A percentile compares a stretch with the other conserved stretches of the same genome.
Evolutionary conservation across 2,888 invertebrate species (phyloP).

Genomic region (Itoplectis maculator): DNA sequence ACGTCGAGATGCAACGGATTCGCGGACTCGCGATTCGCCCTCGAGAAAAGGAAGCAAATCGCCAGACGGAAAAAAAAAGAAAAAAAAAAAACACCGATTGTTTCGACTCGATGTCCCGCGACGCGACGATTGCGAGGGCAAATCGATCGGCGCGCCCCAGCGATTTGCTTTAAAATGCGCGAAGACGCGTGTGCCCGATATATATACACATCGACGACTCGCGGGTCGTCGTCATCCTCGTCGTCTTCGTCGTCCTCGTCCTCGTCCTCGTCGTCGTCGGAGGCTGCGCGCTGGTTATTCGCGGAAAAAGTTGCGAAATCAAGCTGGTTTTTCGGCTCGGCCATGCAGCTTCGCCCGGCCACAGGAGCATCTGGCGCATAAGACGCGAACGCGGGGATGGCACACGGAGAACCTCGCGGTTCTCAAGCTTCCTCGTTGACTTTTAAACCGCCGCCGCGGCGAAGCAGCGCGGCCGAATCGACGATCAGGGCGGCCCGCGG

Average conservation of each 20-base stretch:
- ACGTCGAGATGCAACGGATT: constrained; percentile 42
- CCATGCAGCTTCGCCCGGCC: constrained; percentile 38
- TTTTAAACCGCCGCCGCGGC: constrained; percentile 75
- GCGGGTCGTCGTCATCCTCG: no score
- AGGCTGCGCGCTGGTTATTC: constrained; percentile 52
- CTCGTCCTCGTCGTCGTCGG: not conserved
- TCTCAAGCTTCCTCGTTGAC: constrained; percentile 73
- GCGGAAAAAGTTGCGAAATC: constrained; percentile 73
- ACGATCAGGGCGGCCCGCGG: no score
- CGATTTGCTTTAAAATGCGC: not conserved
- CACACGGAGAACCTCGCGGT: constrained; percentile 49
- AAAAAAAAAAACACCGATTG: constrained; percentile 57
- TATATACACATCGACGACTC: constrained; percentile 33
- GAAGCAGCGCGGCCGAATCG: no score
- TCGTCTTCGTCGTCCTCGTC: no score
- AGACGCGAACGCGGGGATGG: not conserved
- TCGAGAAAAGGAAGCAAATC: not conserved
- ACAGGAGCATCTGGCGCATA: constrained; percentile 55
- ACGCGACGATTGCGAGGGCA: constrained; percentile 24
- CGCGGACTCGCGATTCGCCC: constrained; percentile 66
- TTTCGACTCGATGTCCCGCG: constrained; percentile 63
- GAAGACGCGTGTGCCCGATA: not conserved
- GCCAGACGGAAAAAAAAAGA: constrained; percentile 13
- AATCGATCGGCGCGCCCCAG: constrained; percentile 18
- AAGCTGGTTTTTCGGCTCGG: constrained; percentile 71